Base-by-base conservation (phyloP, 2,113 vertebrate species). In the Hylia prasina region DNA sequence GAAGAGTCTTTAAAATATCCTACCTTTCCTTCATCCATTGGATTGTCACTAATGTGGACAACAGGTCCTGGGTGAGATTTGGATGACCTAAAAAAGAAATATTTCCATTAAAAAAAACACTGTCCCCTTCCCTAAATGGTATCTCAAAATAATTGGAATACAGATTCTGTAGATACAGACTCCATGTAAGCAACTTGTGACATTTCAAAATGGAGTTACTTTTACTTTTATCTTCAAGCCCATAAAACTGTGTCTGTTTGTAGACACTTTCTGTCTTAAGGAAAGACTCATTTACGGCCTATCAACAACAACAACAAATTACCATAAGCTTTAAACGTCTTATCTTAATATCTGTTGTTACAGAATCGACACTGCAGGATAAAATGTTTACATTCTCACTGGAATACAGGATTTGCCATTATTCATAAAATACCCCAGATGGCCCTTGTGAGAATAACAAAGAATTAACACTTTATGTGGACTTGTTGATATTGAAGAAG, bases 21-120 rank as follows among this genome's bases (percentile, higher is more conserved):
- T 98, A 99, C 99, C 99, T 99, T 99, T 96, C 99, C 99, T 97
- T 99, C 99, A 97, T 99, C 99, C 99, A 99, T 99, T 88, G 99
- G 99, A 98, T 99, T 99, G 98, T 99, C 99, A 97, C 99, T 99
- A 96, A 99, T 99, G 97, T 99, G 99, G 80, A 99, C 99, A 91
- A 99, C 98, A 94, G 99, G 99, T 97, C 99, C 99, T 82, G 99
- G 99, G 93, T 99, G 99, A 97, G 99, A 98, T 98, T 99, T 99
- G 95, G 99, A 99, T 50, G 99, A 99, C 97, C 99, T 99, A 94
- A 89, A 91, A 70, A 80, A 84, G 24, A 96, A 94, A 96, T 61
- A 90, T 11, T 82, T 81, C 10, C 15, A 79, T 75, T 42, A 6
- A 66, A 66, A 61, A 61, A 61, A 45, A 51, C 16, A 39, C 8